These are phyloP conservation scores for Dromius quadrimaculatus DNA, from an alignment of 2,888 invertebrate genomes.

Conservation along the genomic window DNA sequence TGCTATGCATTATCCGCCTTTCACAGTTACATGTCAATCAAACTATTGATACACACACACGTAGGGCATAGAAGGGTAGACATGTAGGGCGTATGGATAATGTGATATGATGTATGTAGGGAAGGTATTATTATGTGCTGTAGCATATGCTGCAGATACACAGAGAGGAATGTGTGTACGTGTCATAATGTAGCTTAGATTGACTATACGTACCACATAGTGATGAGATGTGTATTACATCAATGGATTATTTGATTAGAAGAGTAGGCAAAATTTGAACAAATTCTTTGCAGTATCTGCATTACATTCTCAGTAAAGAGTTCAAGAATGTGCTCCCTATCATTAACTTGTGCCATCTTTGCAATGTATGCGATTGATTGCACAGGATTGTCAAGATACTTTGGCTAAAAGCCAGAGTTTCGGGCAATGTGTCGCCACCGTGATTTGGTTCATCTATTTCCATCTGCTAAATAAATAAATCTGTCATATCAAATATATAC, in stretches of 20 bases:
- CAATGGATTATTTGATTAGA: too few relatives aligned
- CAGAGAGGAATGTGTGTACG: background rate
- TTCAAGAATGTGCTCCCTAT: too few relatives aligned
- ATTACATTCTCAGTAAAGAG: too few relatives aligned
- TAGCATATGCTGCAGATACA: too few relatives aligned
- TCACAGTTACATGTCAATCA: background rate
- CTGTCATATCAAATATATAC: slow-evolving; percentile 14
- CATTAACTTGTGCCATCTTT: too few relatives aligned
- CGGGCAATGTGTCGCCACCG: background rate
- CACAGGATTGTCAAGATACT: slow-evolving; percentile 8
- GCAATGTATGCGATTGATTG: slow-evolving; percentile 28
- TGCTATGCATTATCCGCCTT: too few relatives aligned
- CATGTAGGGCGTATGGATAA: background rate
- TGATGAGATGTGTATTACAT: too few relatives aligned
- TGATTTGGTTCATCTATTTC: slow-evolving; percentile 30
- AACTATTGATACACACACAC: slow-evolving; percentile 6
- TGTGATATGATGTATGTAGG: slow-evolving; percentile 16
- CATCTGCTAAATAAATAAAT: slow-evolving; percentile 15
- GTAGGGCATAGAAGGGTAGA: background rate
- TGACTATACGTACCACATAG: too few relatives aligned
- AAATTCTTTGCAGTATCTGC: too few relatives aligned
- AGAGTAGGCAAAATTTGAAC: too few relatives aligned
- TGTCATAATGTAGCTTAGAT: background rate
- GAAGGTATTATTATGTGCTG: slow-evolving; percentile 2
- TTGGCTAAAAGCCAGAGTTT: background rate